Base-by-base conservation (phyloP, 2,113 vertebrate genomes). In the Phaethon lepturus region DNA sequence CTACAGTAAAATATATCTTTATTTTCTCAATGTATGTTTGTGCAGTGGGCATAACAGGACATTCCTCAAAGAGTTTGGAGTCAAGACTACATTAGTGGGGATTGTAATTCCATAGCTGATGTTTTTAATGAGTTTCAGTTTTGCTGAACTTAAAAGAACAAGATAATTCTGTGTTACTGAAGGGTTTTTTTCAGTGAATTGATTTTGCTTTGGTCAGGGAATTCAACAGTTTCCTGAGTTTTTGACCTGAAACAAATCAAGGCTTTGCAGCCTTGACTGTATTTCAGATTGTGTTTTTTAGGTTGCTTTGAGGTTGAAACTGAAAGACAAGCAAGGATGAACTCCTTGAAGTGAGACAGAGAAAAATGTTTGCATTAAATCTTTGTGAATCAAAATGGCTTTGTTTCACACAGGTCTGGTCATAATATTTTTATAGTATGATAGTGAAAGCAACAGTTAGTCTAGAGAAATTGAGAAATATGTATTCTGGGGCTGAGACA, bases 301-400 rank as follows among this genome's bases (percentile, higher is more conserved):
- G 55, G 42, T 77, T 73, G 28, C 72, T 95, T 95, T 90, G 82
- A 95, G 86, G 67, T n/a, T 69, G 59, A 86, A 96, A 86, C 62
- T 92, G 88, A 92, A 95, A 96, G 85, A 56, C 71, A 92, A 82
- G 82, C 25, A 59, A 95, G 25, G 33, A 85, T 82, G 18, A 92
- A 49, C 38, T 67, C 56, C 77, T 63, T 87, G 60, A 90, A 96
- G 53, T 86, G 40, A 89, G 86, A 69, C 33, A 45, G 58, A 63
- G 31, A 82, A 71, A 95, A 83, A 66, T 24, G 24, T 83, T 88
- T 72, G 13, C 49, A 45, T 90, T 14, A 72, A 92, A 76, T 71
- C 18, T 58, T 68, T 82, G 49, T 86, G 90, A 86, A 88, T 88
- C 31, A 63, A 86, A 88, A 86, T 60, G 1, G 42, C 58, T 85